Percentiles rank a stretch among this genome's conserved stretches.
phyloP scores from a whole-genome alignment of 2,113 vertebrate genomes.

The Podarcis muralis region DNA sequence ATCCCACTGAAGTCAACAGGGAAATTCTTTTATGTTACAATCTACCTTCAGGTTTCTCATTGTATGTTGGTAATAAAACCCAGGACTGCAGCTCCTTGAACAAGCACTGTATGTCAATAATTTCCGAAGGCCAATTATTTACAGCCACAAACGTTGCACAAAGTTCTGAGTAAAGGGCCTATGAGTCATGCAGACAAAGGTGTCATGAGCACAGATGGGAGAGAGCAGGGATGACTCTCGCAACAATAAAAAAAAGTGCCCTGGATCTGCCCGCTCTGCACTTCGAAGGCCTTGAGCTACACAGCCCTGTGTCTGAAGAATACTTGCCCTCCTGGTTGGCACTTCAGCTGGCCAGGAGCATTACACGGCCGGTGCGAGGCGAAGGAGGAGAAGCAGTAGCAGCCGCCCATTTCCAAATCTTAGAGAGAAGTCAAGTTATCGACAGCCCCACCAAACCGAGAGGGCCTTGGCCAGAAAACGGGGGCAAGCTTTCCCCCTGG shows the following conservation, averaged over 20 bases:
- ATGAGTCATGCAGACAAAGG: conserved; percentile 6
- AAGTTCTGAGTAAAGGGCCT: not conserved
- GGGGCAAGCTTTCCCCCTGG: not conserved
- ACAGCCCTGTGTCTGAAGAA: not conserved
- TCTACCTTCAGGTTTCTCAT: not conserved
- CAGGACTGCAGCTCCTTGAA: not conserved
- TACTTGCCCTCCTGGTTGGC: not conserved
- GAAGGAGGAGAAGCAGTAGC: no score
- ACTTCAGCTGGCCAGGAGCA: not conserved
- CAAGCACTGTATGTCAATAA: not conserved
- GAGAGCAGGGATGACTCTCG: not conserved
- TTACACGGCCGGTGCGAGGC: no score
- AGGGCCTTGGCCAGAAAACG: not conserved
- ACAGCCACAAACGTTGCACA: not conserved
- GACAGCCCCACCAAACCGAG: not conserved
- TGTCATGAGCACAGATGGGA: not conserved
- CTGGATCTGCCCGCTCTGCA: not conserved
- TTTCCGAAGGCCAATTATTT: not conserved
- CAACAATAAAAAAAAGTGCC: not conserved
- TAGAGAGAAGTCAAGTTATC: not conserved
- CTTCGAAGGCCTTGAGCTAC: not conserved
- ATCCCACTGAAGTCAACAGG: not conserved
- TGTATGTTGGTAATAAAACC: not conserved
- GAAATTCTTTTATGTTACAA: not conserved
- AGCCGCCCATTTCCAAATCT: no score